Conservation (phyloP, 2,113 vertebrate genomes). For the Sakesphorus luctuosus region DNA sequence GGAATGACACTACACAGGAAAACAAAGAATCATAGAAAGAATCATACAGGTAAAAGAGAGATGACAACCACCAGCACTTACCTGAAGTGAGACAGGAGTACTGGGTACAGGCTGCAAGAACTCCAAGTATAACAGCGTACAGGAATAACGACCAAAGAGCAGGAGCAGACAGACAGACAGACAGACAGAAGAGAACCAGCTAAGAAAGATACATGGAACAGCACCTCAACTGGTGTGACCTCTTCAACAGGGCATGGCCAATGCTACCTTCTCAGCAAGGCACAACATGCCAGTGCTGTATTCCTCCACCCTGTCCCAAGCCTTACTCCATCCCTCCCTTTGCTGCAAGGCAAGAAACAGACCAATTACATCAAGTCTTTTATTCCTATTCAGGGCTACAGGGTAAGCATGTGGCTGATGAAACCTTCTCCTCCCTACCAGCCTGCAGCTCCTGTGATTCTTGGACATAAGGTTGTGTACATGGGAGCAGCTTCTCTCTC, state of each 20-base stretch:
- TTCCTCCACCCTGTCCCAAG: neutral
- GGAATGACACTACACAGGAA: neutral
- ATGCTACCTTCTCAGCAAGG: neutral
- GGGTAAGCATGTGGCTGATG: neutral
- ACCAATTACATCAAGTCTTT: neutral
- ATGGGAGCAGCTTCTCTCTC: neutral
- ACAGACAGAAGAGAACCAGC: neutral
- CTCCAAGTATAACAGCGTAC: fast-evolving
- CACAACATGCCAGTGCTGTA: neutral
- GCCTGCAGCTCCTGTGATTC: neutral
- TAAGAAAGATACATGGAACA: fast-evolving
- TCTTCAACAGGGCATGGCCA: neutral
- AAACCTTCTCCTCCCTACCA: neutral
- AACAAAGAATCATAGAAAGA: neutral
- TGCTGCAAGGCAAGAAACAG: neutral
- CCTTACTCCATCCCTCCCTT: neutral
- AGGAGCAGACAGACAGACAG: neutral
- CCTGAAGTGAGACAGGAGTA: neutral
- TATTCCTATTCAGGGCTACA: neutral
- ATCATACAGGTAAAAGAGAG: neutral
- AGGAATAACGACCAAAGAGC: neutral
- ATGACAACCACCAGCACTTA: neutral
- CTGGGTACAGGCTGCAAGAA: neutral
- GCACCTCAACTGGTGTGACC: neutral
- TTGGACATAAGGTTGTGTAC: neutral